phyloP scores from a whole-genome alignment of 1,140 invertebrate species.

The Drosophila saltans region DNA sequence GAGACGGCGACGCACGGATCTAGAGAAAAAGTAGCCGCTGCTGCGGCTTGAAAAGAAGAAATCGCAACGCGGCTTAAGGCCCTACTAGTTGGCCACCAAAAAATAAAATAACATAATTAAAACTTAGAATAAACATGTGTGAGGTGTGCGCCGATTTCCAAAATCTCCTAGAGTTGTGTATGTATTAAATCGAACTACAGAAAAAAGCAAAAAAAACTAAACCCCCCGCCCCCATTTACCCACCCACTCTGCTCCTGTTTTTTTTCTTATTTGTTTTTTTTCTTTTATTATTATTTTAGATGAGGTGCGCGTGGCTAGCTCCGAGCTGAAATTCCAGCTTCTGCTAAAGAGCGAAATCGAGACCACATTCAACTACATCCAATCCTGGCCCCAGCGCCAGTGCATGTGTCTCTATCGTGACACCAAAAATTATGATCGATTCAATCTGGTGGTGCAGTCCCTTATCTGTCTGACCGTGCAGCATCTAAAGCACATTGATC shows the following conservation, averaged over 20 bases:
- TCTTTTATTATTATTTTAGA: constrained; percentile 72
- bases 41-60: constrained; percentile 16
- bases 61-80: constrained; percentile 22
- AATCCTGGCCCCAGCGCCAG: constrained; percentile 90
- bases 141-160: constrained; percentile 74
- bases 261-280: constrained; percentile 31
- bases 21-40: constrained; percentile 26
- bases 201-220: constrained; percentile 32
- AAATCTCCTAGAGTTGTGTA: constrained; percentile 74
- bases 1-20: constrained; percentile 34
- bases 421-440: constrained; percentile 94
- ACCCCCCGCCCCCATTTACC: constrained; percentile 6
- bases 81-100: constrained; percentile 12
- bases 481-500: constrained; percentile 89
- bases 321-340: constrained; percentile 86
- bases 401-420: constrained; percentile 97
- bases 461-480: constrained; percentile 89
- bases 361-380: constrained; percentile 87
- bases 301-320: constrained; percentile 86
- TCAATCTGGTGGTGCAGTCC: constrained; percentile 93
- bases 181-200: constrained; percentile 51
- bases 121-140: constrained; percentile 55
- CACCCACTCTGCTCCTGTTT: constrained; percentile 14
- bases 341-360: constrained; percentile 87
- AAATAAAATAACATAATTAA: constrained; percentile 8